Conservation (phyloP, 2,797 vertebrate species). For the Hozukius guyotensis region DNA sequence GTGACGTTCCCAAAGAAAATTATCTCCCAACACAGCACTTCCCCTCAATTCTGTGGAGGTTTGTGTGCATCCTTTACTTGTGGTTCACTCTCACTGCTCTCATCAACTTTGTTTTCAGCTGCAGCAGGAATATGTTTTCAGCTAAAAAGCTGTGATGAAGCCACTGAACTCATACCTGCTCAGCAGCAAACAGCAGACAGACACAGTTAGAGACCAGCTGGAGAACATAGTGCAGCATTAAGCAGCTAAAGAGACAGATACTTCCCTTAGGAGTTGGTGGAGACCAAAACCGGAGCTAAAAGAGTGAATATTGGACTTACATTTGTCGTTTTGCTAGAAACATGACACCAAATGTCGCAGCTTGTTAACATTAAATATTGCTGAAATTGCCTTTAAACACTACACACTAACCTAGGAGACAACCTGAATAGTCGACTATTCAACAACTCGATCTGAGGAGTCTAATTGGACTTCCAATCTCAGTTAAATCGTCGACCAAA, state of each 20-base stretch:
- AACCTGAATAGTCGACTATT: not conserved
- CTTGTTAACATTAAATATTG: not conserved
- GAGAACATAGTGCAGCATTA: not conserved
- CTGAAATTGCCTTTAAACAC: not conserved
- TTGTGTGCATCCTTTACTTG: too few species aligned
- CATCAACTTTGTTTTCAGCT: not conserved
- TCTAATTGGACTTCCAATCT: not conserved
- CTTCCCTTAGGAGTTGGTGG: too few species aligned
- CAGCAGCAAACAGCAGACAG: not conserved
- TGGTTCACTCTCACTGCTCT: too few species aligned
- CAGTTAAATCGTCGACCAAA: not conserved
- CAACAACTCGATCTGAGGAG: accelerated
- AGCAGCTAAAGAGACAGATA: not conserved
- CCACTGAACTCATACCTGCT: not conserved
- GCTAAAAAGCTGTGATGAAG: not conserved
- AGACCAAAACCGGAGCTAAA: not conserved
- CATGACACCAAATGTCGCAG: not conserved
- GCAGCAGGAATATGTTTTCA: too few species aligned
- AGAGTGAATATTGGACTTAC: not conserved
- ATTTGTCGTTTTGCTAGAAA: not conserved
- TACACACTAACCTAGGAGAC: not conserved
- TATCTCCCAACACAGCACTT: not conserved
- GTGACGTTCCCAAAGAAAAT: not conserved
- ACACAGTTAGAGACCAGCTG: not conserved
- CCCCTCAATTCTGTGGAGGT: not conserved